Evolutionary conservation across 2,797 vertebrate genomes (phyloP), one percentile per base, ranked within the genome.

Genomic region (Molothrus ater): DNA sequence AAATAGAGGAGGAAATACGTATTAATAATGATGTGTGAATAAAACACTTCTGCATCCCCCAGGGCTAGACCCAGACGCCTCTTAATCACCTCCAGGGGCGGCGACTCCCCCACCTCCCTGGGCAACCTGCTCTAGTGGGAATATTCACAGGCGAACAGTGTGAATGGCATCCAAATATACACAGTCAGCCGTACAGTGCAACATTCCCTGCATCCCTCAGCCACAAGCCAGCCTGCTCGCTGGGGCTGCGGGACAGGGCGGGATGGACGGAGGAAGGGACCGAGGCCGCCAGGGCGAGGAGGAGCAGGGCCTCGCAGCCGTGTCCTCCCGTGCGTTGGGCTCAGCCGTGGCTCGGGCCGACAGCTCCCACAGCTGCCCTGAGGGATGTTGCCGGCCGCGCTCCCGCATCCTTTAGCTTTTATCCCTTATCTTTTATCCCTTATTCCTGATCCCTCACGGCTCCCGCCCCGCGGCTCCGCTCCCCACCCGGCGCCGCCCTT

Each of bases 161-260:
- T 3, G 28, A 51, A 2, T 3, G 9, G 11, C 1, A 24, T 1
- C 24, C 7, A 53, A 20, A 24, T 3, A 7, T 0, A 22, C 1
- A 36, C 0, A 59, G 15, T 3, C 45, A 68, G 10, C 47, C 3
- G 38, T 1, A 8, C 10, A 25, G 9, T 6, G 31, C 48, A 11
- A 18, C 3, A 15, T 5, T 9, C 43, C 15, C 65, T 10, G 51
- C 20, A 31, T 13, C 50, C 43, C 51, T 48, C 47, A 34, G 17
- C n/a, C 69, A 15, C 54, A 38, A 9, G 31, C 10, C 47, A 16
- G 69, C n/a, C n/a, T 1, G 3, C 29, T 45, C 24, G 13, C 29
- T 0, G 5, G 17, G 20, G 17, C 40, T 24, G 28, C 13, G 26
- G 38, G 24, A 21, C 19, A 16, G 47, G 72, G 6, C 7, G 17